Conservation (phyloP, 2,888 invertebrate genomes). For the Megastigmus dorsalis region DNA sequence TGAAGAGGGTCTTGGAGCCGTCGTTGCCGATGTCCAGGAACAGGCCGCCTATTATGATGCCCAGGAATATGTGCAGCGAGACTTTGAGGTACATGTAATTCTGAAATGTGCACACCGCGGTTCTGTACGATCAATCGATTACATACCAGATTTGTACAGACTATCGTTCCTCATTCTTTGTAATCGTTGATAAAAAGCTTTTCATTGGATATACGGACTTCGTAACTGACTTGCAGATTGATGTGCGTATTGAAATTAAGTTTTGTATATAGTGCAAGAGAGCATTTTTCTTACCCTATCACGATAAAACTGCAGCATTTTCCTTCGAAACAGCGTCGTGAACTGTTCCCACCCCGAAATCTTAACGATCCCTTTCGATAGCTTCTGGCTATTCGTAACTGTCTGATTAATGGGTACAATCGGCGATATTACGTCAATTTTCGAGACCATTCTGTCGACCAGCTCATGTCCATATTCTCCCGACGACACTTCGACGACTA, state of each 20-base stretch:
- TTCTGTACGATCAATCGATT: too few relatives aligned
- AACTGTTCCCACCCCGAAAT: constrained; percentile 83
- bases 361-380: constrained; percentile 77
- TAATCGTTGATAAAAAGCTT: too few relatives aligned
- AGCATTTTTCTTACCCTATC: constrained; percentile 80
- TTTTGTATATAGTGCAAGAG: too few relatives aligned
- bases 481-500: constrained; percentile 88
- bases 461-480: constrained; percentile 85
- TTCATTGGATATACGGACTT: too few relatives aligned
- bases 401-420: constrained; percentile 58
- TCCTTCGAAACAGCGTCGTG: constrained; percentile 79
- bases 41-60: constrained; percentile 81
- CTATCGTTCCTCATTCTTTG: too few relatives aligned
- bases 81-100: constrained; percentile 83
- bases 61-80: constrained; percentile 81
- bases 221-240: too few relatives aligned
- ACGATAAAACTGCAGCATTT: constrained; percentile 85
- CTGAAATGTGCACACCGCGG: too few relatives aligned
- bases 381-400: constrained; percentile 64
- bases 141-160: too few relatives aligned
- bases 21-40: constrained; percentile 86
- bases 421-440: constrained; percentile 76
- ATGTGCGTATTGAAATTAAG: too few relatives aligned
- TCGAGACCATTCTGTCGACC: constrained; percentile 81
- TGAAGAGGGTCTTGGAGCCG: constrained; percentile 87